Evolutionary conservation across 2,888 invertebrate species (phyloP).

Genomic region (Brachyopa scutellaris): DNA sequence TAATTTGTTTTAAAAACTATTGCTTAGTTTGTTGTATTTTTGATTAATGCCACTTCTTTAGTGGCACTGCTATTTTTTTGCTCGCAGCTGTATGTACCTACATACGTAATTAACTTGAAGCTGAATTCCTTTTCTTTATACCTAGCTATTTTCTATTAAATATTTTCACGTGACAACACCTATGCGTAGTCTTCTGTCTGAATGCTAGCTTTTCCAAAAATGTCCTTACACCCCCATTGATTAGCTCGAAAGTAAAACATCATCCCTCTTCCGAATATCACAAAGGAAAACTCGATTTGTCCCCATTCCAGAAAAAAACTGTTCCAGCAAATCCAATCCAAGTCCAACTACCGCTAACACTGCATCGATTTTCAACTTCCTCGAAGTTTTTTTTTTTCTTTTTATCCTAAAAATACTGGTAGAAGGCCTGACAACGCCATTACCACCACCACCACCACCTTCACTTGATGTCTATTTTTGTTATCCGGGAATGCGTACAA

Average conservation of each 20-base stretch:
- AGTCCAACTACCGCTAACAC: not conserved
- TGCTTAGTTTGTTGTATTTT: too few species aligned
- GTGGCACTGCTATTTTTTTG: too few species aligned
- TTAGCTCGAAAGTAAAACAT: slow-evolving; percentile 49
- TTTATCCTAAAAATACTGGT: not conserved
- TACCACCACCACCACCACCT: not conserved
- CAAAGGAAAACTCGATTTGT: slow-evolving; percentile 59
- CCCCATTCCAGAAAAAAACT: slow-evolving; percentile 7
- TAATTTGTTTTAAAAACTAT: too few species aligned
- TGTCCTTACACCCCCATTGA: slow-evolving; percentile 35
- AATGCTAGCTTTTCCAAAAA: not conserved
- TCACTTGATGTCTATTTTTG: slow-evolving; percentile 48
- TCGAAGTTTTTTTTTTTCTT: not conserved
- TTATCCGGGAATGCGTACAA: slow-evolving; percentile 44
- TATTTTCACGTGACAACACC: slow-evolving; percentile 27
- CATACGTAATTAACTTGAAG: too few species aligned
- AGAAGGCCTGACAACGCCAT: slow-evolving; percentile 17
- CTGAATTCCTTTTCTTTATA: too few species aligned
- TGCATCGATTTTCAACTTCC: slow-evolving; percentile 57
- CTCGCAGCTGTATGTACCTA: too few species aligned
- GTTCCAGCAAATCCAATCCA: slow-evolving; percentile 17
- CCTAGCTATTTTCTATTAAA: too few species aligned
- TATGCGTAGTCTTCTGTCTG: not conserved
- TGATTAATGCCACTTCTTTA: too few species aligned
- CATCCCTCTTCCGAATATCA: slow-evolving; percentile 5